These are phyloP conservation scores for Patagioenas fasciata DNA, from an alignment of 2,113 vertebrate genomes.

Conservation along the genomic window DNA sequence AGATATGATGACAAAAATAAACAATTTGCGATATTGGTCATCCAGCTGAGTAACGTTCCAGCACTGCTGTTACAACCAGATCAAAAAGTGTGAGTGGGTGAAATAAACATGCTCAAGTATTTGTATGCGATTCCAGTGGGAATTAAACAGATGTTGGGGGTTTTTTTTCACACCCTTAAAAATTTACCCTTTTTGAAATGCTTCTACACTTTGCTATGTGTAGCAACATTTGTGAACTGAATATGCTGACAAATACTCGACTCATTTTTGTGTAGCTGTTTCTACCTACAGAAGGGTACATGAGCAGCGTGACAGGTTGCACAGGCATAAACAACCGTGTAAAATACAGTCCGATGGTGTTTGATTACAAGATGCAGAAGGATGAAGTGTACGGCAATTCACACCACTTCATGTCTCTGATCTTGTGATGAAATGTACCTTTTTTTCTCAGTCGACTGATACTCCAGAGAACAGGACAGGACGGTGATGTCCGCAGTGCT, in stretches of 20 bases:
- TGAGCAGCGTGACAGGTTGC: background rate
- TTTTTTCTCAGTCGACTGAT: background rate
- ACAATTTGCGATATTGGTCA: conserved; percentile 87
- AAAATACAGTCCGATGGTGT: background rate
- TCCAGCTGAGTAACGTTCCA: conserved; percentile 86
- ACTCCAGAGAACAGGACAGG: background rate
- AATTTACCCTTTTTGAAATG: background rate
- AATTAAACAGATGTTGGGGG: background rate
- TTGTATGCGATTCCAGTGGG: background rate
- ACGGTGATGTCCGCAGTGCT: background rate
- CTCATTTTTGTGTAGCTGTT: background rate
- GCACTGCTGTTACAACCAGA: conserved; percentile 82
- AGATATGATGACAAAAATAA: conserved; percentile 88
- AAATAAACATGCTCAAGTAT: background rate
- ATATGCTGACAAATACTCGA: background rate
- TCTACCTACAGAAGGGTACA: background rate
- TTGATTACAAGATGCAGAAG: background rate
- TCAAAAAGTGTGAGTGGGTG: conserved; percentile 85
- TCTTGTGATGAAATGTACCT: background rate
- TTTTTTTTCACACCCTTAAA: background rate
- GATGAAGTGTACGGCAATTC: background rate
- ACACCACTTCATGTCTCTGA: background rate
- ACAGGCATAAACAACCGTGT: background rate
- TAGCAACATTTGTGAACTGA: background rate
- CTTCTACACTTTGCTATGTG: background rate